Base-by-base conservation (phyloP, 35 echinoderm and acorn worm species). In the Amphiura filiformis region DNA sequence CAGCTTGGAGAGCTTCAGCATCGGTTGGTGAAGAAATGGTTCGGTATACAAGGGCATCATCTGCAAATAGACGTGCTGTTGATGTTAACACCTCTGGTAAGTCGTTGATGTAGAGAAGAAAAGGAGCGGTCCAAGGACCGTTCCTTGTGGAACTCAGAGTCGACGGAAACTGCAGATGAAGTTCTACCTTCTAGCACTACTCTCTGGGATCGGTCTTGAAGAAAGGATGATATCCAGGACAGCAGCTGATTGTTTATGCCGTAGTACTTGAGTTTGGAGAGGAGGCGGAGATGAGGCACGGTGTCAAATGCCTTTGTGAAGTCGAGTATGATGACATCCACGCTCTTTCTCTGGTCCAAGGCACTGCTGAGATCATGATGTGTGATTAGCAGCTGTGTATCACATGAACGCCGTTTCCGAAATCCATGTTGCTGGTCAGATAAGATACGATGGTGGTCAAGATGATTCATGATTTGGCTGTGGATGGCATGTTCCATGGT, bases 371-470 rank as follows among this genome's bases (percentile, higher is more conserved):
- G 38, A 80, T 88, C 77, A 49, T 88, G 36, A 33, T 44, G 30
- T 41, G 75, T 31, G 12, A 32, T 52, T 13, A 88, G 12, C 28
- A 88, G 77, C 56, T 88, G 86, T 13, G 76, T 80, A 20, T 88
- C 86, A 80, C 86, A 88, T 0, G 76, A 40, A 14, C 39, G 75
- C 32, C 36, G 76, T 39, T 76, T 77, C 61, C 84, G 76, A 36
- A 87, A 87, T 39, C 35, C 84, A 87, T 88, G 86, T 40, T 88
- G 86, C 20, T 31, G 34, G 64, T 88, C 77, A 18, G 86, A 30
- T 17, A 80, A 77, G 34, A 88, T 88, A 13, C 33, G 7, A 40
- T 88, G 77, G 28, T 36, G 22, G 35, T 88, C 39, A 79, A 79
- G 64, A 32, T 88, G 86, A 20, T 56, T 28, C 77, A 88, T 91